Evolutionary conservation across 2,888 invertebrate species (phyloP).

Genomic region (Dendrolimus pini): DNA sequence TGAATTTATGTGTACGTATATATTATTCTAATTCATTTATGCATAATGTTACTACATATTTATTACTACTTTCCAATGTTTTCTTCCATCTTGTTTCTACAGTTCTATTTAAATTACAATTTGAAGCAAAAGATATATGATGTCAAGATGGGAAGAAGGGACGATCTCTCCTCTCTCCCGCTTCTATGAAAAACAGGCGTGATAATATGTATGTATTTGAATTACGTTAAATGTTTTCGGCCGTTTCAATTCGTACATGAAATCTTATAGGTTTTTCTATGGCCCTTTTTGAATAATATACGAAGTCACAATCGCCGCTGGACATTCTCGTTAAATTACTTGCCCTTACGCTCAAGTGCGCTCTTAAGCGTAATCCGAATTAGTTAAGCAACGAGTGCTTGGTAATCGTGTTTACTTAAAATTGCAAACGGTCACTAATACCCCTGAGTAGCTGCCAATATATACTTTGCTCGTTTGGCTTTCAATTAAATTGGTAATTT

Average conservation of each 20-base stretch:
- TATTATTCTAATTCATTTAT: no score
- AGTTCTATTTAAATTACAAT: constrained; percentile 10
- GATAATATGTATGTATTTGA: constrained; percentile 26
- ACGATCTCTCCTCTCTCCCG: no score
- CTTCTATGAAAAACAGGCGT: no score
- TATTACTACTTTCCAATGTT: constrained; percentile 41
- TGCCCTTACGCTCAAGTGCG: constrained; percentile 31
- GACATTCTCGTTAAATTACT: constrained; percentile 40
- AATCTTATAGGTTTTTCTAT: constrained; percentile 43
- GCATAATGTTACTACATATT: no score
- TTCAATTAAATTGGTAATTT: constrained; percentile 42
- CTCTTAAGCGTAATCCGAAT: constrained; percentile 56
- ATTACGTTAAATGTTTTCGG: constrained; percentile 34
- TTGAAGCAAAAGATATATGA: no score
- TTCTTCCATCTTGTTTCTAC: constrained; percentile 39
- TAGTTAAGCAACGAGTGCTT: constrained; percentile 54
- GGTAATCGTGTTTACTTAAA: constrained; percentile 59
- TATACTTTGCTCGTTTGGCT: constrained; percentile 42
- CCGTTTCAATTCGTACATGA: constrained; percentile 43
- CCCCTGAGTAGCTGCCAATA: constrained; percentile 52
- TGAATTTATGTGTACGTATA: no score
- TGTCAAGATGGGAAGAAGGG: no score
- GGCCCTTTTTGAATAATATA: constrained; percentile 36
- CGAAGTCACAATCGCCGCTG: constrained; percentile 32
- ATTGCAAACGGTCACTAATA: constrained; percentile 56